phyloP scores from a whole-genome alignment of 2,797 vertebrate genomes.

The Brotula barbata region DNA sequence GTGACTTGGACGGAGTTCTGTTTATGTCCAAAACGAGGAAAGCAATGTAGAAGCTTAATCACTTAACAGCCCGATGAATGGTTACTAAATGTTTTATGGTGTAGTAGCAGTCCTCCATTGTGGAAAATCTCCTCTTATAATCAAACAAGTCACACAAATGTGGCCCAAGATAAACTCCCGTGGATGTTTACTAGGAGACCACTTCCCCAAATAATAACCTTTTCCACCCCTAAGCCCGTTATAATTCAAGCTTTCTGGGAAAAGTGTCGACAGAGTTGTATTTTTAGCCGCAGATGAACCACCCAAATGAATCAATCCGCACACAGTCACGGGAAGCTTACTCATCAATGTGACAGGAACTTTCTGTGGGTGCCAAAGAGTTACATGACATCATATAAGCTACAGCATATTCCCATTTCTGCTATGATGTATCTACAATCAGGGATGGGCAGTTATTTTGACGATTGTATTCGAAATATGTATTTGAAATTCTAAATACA shows the following conservation, averaged over 20 bases:
- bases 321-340: constrained; percentile 55
- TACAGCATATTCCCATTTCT: too few species aligned
- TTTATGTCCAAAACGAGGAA: not conserved
- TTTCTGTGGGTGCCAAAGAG: constrained; percentile 26
- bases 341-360: constrained; percentile 56
- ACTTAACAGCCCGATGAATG: not conserved
- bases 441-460: too few species aligned
- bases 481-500: too few species aligned
- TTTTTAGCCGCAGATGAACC: constrained; percentile 58
- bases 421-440: too few species aligned
- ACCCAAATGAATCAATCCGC: constrained; percentile 41
- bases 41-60: not conserved
- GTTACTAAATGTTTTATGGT: not conserved
- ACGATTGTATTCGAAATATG: too few species aligned
- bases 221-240: constrained; percentile 14
- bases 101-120: not conserved
- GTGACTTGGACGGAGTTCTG: not conserved
- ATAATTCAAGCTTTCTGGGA: constrained; percentile 53
- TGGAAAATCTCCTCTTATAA: not conserved
- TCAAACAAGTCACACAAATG: not conserved
- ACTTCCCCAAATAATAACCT: constrained; percentile 1
- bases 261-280: constrained; percentile 45
- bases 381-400: constrained; percentile 2
- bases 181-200: constrained; percentile 9
- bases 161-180: constrained; percentile 42